Base-by-base conservation (phyloP, 2,113 vertebrate species). In the Anoplopoma fimbria region DNA sequence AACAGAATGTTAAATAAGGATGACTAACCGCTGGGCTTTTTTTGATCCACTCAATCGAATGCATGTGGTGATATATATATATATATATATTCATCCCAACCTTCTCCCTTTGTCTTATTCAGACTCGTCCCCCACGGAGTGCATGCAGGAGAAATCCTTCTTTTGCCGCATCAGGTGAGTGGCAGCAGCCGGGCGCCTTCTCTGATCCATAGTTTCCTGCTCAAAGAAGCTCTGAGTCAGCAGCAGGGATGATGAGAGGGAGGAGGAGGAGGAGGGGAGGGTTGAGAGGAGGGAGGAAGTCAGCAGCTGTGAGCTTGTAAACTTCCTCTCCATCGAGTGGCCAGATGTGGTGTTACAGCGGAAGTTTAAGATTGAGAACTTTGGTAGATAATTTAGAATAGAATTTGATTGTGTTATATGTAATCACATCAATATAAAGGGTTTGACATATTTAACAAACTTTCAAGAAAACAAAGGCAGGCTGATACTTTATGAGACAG, bases 81-180 rank as follows among this genome's bases (percentile, higher is more conserved):
- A 14, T 13, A 51, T 51, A 23, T 23, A 23, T 51, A 31, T 70
- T 88, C 75, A 81, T 82, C 45, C 73, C 71, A 42, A n/a, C 60
- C 55, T 57, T 83, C 67, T 71, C 31, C 33, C 21, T 27, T 0
- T 85, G 15, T 69, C 45, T 70, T 69, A 40, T 86, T 42, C 60
- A 99, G 98, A 98, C 82, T 96, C 96, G 12, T 96, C 96, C 73
- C 93, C 96, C 57, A 96, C 95, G 21, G 97, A 99, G 34, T 97
- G 96, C 93, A 95, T 97, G 95, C 97, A 97, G 92, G 98, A 99
- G 93, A 99, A 99, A 42, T 98, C 98, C n/a, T 99, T 99, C 93
- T 99, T 98, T 82, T 99, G 98, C 90, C 97, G 98, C 12, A 96
- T 99, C 91, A 97, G 98, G 98, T 99, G 90, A 97, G 96, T 84